Evolutionary conservation across 2,888 invertebrate species (phyloP).

Genomic region (Yponomeuta evonymella): DNA sequence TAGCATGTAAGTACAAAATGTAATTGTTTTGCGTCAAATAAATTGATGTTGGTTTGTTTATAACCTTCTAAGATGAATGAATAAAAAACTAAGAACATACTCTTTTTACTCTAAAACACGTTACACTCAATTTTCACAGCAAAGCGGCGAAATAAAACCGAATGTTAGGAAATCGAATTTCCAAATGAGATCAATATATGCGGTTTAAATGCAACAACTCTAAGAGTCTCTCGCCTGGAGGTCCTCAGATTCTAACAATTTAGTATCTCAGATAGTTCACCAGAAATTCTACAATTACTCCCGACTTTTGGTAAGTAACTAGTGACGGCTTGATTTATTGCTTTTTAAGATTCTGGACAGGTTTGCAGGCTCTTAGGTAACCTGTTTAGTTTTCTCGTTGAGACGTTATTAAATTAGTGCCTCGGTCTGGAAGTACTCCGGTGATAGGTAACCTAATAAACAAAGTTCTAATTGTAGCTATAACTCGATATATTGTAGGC

Average conservation of each 20-base stretch:
- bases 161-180: neutral
- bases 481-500: too few species aligned
- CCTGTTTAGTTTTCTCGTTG: constrained; percentile 1
- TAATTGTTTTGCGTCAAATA: too few species aligned
- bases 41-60: too few species aligned
- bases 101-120: too few species aligned
- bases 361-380: neutral
- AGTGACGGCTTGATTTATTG: neutral
- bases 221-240: neutral
- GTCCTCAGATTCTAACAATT: neutral
- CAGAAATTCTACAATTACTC: neutral
- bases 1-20: too few species aligned
- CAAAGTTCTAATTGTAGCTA: neutral
- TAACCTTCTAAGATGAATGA: too few species aligned
- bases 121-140: neutral
- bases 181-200: neutral
- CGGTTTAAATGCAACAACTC: neutral
- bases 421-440: neutral
- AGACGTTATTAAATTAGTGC: neutral
- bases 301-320: neutral
- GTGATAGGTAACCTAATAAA: neutral
- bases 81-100: too few species aligned
- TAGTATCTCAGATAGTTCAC: neutral
- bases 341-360: neutral
- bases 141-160: too few species aligned